A percentile compares a stretch with the other conserved stretches of the same genome.
Evolutionary conservation across 2,113 vertebrate species (phyloP).

Genomic region (Pelodiscus sinensis): DNA sequence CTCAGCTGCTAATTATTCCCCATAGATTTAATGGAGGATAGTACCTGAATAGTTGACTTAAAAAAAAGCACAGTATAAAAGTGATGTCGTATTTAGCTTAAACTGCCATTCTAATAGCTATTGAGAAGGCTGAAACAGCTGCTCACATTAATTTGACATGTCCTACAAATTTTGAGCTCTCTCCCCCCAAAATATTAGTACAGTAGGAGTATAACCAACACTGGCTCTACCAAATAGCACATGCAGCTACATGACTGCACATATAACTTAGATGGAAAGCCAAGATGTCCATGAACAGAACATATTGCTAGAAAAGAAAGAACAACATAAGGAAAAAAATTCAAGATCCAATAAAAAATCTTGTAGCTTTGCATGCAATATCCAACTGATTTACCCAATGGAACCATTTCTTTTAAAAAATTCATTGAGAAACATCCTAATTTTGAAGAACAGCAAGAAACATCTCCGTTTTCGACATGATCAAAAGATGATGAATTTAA

Average conservation of each 20-base stretch:
- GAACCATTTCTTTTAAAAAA: neutral
- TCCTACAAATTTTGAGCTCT: constrained; percentile 42
- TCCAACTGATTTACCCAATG: constrained; percentile 1
- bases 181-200: neutral
- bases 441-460: neutral
- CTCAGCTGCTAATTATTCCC: constrained; percentile 45
- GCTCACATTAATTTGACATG: neutral
- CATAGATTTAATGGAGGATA: constrained; percentile 23
- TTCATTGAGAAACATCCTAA: neutral
- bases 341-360: constrained; percentile 13
- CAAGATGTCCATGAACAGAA: neutral
- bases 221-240: constrained; percentile 39
- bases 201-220: neutral
- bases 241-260: constrained; percentile 25
- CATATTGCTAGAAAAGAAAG: constrained; percentile 4
- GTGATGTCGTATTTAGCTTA: constrained; percentile 13
- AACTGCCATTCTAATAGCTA: neutral
- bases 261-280: neutral
- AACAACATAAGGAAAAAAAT: constrained; percentile 30
- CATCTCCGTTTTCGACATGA: neutral
- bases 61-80: constrained; percentile 29
- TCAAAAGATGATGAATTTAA: neutral
- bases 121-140: constrained; percentile 28
- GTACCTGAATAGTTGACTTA: constrained; percentile 1
- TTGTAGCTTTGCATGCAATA: neutral